phyloP scores from a whole-genome alignment of 2,113 vertebrate species.

The Anolis sagrei region DNA sequence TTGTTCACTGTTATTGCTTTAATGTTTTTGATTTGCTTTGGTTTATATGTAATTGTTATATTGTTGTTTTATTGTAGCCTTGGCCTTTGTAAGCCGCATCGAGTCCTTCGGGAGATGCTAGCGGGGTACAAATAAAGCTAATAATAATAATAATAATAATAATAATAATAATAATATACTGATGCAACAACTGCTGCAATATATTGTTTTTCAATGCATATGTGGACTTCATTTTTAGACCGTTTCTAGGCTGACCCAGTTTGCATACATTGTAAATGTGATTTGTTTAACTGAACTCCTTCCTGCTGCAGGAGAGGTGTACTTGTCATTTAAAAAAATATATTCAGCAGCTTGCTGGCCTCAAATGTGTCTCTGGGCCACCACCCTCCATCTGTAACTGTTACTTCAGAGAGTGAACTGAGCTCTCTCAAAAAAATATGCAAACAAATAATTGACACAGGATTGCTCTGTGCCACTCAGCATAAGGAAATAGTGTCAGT shows the following conservation, averaged over 20 bases:
- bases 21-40: too few species aligned
- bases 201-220: not conserved
- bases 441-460: not conserved
- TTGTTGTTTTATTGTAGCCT: too few species aligned
- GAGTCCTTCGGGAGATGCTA: too few species aligned
- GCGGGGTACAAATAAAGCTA: too few species aligned
- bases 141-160: too few species aligned
- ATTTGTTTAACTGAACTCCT: not conserved
- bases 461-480: not conserved
- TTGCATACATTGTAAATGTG: not conserved
- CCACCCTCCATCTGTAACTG: not conserved
- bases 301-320: not conserved
- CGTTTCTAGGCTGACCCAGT: not conserved
- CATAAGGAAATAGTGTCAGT: not conserved
- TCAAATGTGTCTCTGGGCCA: not conserved
- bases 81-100: too few species aligned
- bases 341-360: not conserved
- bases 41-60: too few species aligned
- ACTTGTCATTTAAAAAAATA: not conserved
- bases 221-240: not conserved
- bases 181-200: too few species aligned
- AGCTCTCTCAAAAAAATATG: not conserved
- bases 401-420: not conserved
- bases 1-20: too few species aligned
- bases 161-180: too few species aligned